Percentiles rank a stretch among this genome's conserved stretches.
Conservation (phyloP, 2,888 invertebrate species). For the Pristionchus fissidentatus region DNA sequence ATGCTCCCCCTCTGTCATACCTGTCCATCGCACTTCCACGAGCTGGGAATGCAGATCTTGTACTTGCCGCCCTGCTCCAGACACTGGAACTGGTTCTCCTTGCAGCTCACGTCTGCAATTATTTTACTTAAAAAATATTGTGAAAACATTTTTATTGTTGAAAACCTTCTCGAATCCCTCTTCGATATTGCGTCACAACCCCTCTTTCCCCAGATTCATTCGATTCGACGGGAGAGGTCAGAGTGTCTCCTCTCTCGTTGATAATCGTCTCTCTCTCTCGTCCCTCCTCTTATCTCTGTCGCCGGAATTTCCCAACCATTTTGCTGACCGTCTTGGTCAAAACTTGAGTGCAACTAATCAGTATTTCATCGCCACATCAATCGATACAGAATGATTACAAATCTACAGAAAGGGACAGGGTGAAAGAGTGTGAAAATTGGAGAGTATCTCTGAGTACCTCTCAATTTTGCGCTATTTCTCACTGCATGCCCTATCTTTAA, state of each 20-base stretch:
- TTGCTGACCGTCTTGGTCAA: not conserved
- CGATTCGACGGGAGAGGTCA: not conserved
- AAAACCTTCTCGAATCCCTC: not conserved
- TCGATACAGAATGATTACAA: not conserved
- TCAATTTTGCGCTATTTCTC: no score
- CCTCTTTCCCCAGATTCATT: not conserved
- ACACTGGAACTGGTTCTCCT: constrained; percentile 67
- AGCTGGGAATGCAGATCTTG: constrained; percentile 68
- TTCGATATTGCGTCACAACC: not conserved
- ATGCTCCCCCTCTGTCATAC: constrained; percentile 46
- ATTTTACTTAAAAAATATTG: not conserved
- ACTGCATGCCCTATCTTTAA: no score
- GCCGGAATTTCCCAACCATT: constrained; percentile 49
- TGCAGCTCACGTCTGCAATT: constrained; percentile 59
- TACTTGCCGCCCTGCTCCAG: constrained; percentile 65
- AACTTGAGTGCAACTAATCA: not conserved
- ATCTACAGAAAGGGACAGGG: not conserved
- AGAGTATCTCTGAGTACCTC: no score
- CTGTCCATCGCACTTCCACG: constrained; percentile 73
- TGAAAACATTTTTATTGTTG: no score
- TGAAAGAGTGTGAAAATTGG: no score
- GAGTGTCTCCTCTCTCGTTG: not conserved
- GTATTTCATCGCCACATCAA: not conserved
- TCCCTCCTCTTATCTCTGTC: constrained; percentile 49
- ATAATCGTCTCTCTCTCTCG: not conserved